Conservation (phyloP, 2,888 invertebrate genomes). For the Atherix ibis region DNA sequence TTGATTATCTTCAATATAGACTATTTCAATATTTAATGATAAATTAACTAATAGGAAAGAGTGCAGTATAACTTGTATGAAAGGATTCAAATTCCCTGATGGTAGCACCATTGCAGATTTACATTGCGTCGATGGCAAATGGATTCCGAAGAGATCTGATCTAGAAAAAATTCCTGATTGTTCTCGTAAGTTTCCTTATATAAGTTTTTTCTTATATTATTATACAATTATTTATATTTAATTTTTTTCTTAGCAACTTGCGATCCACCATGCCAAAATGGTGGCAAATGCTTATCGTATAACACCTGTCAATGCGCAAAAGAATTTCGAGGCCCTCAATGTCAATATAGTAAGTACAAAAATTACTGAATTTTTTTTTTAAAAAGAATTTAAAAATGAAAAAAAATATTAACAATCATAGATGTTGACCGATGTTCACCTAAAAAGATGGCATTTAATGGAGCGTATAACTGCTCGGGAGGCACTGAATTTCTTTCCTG, state of each 20-base stretch:
- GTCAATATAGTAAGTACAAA: conserved; percentile 23
- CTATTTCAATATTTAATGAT: conserved; percentile 2
- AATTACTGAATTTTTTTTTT: background rate
- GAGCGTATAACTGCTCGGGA: conserved; percentile 55
- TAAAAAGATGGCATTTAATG: conserved; percentile 55
- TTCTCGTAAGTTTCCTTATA: conserved; percentile 42
- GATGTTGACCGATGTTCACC: conserved; percentile 43
- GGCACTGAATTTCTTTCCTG: conserved; percentile 46
- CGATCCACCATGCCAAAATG: conserved; percentile 58
- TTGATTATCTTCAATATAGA: conserved; percentile 20
- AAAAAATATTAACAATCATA: too few relatives aligned
- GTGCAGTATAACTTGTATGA: conserved; percentile 51
- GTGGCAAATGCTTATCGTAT: conserved; percentile 61
- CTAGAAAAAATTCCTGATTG: conserved; percentile 53
- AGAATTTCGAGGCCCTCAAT: conserved; percentile 35
- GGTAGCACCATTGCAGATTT: conserved; percentile 51
- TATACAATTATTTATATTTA: too few relatives aligned
- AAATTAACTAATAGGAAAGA: too few relatives aligned
- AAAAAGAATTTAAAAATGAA: too few relatives aligned
- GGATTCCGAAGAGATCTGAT: conserved; percentile 50
- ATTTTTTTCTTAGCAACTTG: conserved; percentile 42
- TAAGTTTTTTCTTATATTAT: too few relatives aligned
- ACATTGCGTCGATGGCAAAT: conserved; percentile 50
- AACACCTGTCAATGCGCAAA: conserved; percentile 66
- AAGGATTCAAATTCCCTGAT: conserved; percentile 55